Base-by-base conservation (phyloP, 2,797 vertebrate species). In the Poliocrania exsul region DNA sequence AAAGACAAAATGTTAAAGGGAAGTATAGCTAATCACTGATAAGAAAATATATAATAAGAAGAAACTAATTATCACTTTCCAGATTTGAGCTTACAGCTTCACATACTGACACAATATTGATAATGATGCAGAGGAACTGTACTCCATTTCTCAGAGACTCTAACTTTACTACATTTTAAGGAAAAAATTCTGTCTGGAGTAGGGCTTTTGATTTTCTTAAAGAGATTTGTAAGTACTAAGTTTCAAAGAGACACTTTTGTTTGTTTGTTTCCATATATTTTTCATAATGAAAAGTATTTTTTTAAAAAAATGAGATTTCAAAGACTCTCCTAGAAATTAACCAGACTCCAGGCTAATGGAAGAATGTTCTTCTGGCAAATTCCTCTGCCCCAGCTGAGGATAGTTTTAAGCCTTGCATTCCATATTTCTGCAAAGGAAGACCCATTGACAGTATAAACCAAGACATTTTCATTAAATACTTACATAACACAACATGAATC, bases 61-160 rank as follows among this genome's bases (percentile, higher is more conserved):
- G 11, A 31, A 87, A 74, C 33, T 69, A 92, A 88, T 94, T 90
- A 90, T 77, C 51, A 44, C 31, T 79, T 94, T 71, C 56, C 54
- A 86, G 38, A 86, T 84, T 66, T 90, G 50, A 94, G 50, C 25
- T 95, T 83, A 71, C 42, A 92, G 40, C 47, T 94, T 95, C 66
- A 72, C 10, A 42, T 71, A 50, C 46, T 78, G 29, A 57, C 62
- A 90, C 49, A 93, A 86, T 61, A 92, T 67, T 78, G 61, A 81
- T 42, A 53, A 91, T 5, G 18, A 78, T 56, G 78, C 77, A 71
- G 49, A 92, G 16, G n/a, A 94, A 83, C 18, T 46, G 29, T 61
- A 78, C 12, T 84, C 21, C 10, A 47, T 81, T 92, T 90, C 80
- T 65, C 23, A 2, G 3, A 6, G 9, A 85, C 33, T 87, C 38